Evolutionary conservation across 2,797 vertebrate species (phyloP), one percentile per base, ranked within the genome.

Genomic region (Falco concolor): DNA sequence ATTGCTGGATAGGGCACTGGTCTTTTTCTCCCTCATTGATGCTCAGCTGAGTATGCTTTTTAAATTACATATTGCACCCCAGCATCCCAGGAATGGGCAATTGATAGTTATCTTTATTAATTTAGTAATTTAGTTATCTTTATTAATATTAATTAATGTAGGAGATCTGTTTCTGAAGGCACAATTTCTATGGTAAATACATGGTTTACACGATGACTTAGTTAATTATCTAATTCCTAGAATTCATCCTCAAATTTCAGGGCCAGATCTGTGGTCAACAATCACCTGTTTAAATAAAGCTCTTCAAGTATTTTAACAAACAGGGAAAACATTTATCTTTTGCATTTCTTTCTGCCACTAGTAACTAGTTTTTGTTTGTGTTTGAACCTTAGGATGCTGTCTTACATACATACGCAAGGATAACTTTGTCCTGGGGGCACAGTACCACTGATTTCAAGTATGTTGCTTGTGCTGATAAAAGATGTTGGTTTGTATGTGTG

Each of bases 281-380:
- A 19, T 53, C 44, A 27, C 22, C 25, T 53, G 12, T 61, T 95
- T 79, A 52, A 94, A 49, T 28, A 53, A 34, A 63, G 6, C 10
- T 83, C 23, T 92, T 68, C 15, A 53, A 65, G 15, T 47, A 61
- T 59, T 93, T 72, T 87, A 47, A 45, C 45, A 49, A 85, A 50
- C 5, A 36, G 9, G 6, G 54, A 34, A 83, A 88, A 68, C 16
- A 6, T 73, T 68, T 78, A 52, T 81, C 38, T 86, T 50, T 65
- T 63, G 8, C 21, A 18, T 84, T 85, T 93, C 38, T 80, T 95
- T 85, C 76, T 95, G 28, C 49, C 22, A 9, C 10, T 40, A 13
- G 27, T 70, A 38, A 50, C 36, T 52, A 24, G 10, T 24, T 75
- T 84, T 74, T 82, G 27, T 74, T 52, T 65, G n/a, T 70, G 14